Conservation (phyloP, 2,888 invertebrate genomes). For the Scrobipalpa costella region DNA sequence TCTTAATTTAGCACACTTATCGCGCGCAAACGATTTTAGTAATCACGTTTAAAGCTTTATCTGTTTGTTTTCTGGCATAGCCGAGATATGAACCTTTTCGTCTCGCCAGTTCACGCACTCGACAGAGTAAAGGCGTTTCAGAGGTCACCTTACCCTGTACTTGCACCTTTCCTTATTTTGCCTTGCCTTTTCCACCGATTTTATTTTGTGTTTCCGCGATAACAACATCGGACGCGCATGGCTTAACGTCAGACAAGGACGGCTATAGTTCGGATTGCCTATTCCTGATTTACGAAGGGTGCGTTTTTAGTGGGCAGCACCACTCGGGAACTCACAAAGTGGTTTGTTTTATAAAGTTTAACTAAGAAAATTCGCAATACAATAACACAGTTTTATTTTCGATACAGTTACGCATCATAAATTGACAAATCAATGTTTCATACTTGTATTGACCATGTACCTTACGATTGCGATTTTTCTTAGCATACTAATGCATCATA, state of each 20-base stretch:
- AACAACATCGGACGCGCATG: conserved; percentile 74
- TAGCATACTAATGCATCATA: conserved; percentile 50
- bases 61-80: conserved; percentile 82
- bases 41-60: conserved; percentile 69
- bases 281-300: conserved; percentile 52
- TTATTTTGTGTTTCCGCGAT: conserved; percentile 49
- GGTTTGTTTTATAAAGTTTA: conserved; percentile 46
- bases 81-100: conserved; percentile 64
- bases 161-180: conserved; percentile 75
- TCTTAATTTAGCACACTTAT: conserved; percentile 50
- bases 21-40: conserved; percentile 48
- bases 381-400: conserved; percentile 36
- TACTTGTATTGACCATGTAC: conserved; percentile 39
- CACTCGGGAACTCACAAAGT: conserved; percentile 74
- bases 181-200: conserved; percentile 66
- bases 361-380: conserved; percentile 59
- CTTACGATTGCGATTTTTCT: conserved; percentile 57
- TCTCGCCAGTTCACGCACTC: conserved; percentile 55
- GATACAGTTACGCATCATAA: conserved; percentile 36
- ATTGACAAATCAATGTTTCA: conserved; percentile 18
- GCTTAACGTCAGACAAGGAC: conserved; percentile 58
- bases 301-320: conserved; percentile 75
- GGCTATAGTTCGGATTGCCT: conserved; percentile 49
- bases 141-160: conserved; percentile 45
- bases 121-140: conserved; percentile 48